A percentile compares a stretch with the other conserved stretches of the same genome.
phyloP scores from a whole-genome alignment of 2,888 invertebrate species.

The Pristionchus japonicus region DNA sequence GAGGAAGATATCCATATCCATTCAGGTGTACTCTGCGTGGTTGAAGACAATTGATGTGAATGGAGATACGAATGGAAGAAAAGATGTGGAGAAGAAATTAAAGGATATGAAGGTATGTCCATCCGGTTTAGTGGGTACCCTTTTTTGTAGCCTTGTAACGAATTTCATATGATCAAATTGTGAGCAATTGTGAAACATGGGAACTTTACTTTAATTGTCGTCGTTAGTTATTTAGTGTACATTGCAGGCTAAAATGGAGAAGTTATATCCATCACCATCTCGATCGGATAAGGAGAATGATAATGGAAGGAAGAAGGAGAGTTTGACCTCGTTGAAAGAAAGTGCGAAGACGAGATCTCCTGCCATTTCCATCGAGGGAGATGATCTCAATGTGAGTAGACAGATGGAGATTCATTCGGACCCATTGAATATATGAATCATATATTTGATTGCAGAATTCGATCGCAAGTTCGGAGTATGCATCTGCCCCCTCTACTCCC shows the following conservation, averaged over 20 bases:
- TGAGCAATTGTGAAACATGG: no score
- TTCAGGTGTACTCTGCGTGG: conserved; percentile 25
- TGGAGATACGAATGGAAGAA: not conserved
- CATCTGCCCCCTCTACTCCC: conserved; percentile 38
- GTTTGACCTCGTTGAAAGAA: not conserved
- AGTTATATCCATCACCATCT: not conserved
- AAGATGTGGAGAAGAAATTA: conserved; percentile 19
- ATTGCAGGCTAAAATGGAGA: not conserved
- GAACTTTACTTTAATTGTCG: no score
- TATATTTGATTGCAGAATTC: not conserved
- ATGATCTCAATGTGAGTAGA: conserved; percentile 24
- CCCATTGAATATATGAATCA: not conserved
- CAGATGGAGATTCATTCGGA: not conserved
- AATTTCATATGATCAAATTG: no score
- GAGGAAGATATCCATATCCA: not conserved
- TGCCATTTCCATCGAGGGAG: not conserved
- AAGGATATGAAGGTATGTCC: not conserved
- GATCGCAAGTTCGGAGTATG: not conserved
- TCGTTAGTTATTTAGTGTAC: no score
- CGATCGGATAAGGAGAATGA: conserved; percentile 12
- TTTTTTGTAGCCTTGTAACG: no score
- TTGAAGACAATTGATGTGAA: not conserved
- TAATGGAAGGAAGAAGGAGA: not conserved
- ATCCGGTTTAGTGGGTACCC: no score
- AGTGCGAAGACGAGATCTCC: not conserved